Conservation (phyloP, 2,113 vertebrate species). For the Cyanistes caeruleus region DNA sequence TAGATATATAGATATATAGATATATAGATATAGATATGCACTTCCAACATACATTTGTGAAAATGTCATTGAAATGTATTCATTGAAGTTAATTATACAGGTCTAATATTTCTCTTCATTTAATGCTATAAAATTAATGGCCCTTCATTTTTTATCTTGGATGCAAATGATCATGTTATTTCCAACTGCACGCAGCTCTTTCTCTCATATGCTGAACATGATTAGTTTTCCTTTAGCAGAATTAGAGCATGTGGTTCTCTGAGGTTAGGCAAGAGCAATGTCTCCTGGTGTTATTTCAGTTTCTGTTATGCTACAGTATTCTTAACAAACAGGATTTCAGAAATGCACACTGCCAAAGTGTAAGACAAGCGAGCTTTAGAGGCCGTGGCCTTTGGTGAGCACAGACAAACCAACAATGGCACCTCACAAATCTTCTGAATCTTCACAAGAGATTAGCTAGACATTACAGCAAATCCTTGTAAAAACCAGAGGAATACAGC, state of each 20-base stretch:
- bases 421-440: conserved; percentile 38
- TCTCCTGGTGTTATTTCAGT: conserved; percentile 15
- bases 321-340: conserved; percentile 47
- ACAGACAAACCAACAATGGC: background rate
- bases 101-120: conserved; percentile 71
- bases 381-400: background rate
- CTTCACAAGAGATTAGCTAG: conserved; percentile 30
- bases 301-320: conserved; percentile 28
- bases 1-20: background rate
- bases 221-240: conserved; percentile 65
- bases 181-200: conserved; percentile 42
- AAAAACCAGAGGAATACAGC: background rate
- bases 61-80: conserved; percentile 70
- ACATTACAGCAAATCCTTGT: conserved; percentile 1
- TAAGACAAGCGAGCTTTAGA: conserved; percentile 22
- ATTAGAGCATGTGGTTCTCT: conserved; percentile 47
- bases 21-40: background rate
- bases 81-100: conserved; percentile 71
- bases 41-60: conserved; percentile 30
- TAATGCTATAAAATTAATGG: conserved; percentile 79
- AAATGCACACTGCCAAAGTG: background rate
- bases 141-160: conserved; percentile 75
- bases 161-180: conserved; percentile 71
- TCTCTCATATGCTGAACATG: conserved; percentile 52
- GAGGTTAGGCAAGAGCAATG: conserved; percentile 10